Evolutionary conservation across 2,888 invertebrate species (phyloP).

Genomic region (Chrysotoxum bicinctum): DNA sequence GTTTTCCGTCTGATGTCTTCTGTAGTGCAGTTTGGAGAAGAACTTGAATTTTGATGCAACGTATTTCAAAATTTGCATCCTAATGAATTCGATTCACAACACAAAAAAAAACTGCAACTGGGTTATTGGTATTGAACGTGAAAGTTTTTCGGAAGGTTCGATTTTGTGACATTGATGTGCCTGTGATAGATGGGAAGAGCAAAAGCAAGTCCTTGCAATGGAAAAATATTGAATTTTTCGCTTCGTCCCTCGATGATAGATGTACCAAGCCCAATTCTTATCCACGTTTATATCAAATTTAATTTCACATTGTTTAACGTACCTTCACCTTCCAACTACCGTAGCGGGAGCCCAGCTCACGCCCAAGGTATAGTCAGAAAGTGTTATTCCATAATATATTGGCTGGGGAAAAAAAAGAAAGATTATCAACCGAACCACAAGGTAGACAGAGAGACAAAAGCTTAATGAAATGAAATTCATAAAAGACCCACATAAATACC

Average conservation of each 20-base stretch:
- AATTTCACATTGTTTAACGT: constrained; percentile 34
- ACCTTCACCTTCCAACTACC: neutral
- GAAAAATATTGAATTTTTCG: constrained; percentile 31
- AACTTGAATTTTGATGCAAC: constrained; percentile 32
- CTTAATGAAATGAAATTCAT: constrained; percentile 11
- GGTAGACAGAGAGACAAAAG: neutral
- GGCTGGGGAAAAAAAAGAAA: neutral
- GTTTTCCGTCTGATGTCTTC: constrained; percentile 10
- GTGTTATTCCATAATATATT: neutral
- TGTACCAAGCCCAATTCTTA: constrained; percentile 11
- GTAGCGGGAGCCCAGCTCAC: neutral
- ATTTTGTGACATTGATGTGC: constrained; percentile 6
- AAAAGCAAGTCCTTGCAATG: constrained; percentile 26
- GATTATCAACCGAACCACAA: neutral
- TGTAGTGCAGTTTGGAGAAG: neutral
- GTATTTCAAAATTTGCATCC: constrained; percentile 61
- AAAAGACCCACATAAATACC: constrained; percentile 35
- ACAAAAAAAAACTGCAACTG: neutral
- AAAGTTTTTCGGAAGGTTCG: neutral
- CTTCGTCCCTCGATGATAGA: neutral
- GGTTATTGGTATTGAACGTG: neutral
- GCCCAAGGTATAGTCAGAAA: neutral
- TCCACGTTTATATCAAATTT: constrained; percentile 57
- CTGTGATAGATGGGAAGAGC: neutral
- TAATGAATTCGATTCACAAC: constrained; percentile 48